Conservation (phyloP, 2,888 invertebrate genomes). For the Calameuta idolon region DNA sequence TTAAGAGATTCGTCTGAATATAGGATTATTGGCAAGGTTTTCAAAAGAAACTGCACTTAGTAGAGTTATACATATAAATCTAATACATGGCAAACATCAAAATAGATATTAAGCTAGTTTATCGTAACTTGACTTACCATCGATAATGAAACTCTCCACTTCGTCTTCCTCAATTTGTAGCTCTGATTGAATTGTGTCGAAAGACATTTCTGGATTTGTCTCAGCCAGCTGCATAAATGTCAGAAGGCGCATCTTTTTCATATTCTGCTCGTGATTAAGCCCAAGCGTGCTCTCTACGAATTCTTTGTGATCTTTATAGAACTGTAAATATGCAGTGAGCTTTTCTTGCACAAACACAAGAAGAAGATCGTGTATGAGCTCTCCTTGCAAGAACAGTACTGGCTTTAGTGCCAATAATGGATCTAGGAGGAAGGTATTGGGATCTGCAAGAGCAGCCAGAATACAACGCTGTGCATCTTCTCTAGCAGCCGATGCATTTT, state of each 20-base stretch:
- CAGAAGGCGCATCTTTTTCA: conserved; percentile 96
- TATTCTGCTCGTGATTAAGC: conserved; percentile 92
- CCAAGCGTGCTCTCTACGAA: conserved; percentile 81
- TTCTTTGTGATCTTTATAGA: conserved; percentile 92
- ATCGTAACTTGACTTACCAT: conserved; percentile 72
- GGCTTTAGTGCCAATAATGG: conserved; percentile 94
- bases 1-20: background rate
- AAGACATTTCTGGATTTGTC: conserved; percentile 91
- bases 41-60: background rate
- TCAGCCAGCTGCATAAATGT: conserved; percentile 99
- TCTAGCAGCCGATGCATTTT: conserved; percentile 95
- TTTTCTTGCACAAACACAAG: conserved; percentile 96
- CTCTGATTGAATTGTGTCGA: conserved; percentile 88
- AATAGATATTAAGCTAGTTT: background rate
- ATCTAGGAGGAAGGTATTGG: conserved; percentile 94
- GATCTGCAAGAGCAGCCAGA: conserved; percentile 94
- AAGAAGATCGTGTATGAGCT: conserved; percentile 92
- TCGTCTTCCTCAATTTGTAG: conserved; percentile 88
- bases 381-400: conserved; percentile 93
- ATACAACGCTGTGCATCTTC: conserved; percentile 98
- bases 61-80: background rate
- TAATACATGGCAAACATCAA: background rate
- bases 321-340: conserved; percentile 89
- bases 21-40: conserved; percentile 20
- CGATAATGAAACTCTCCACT: conserved; percentile 97